Base-by-base conservation (phyloP, 2,113 vertebrate genomes). In the Phycodurus eques region DNA sequence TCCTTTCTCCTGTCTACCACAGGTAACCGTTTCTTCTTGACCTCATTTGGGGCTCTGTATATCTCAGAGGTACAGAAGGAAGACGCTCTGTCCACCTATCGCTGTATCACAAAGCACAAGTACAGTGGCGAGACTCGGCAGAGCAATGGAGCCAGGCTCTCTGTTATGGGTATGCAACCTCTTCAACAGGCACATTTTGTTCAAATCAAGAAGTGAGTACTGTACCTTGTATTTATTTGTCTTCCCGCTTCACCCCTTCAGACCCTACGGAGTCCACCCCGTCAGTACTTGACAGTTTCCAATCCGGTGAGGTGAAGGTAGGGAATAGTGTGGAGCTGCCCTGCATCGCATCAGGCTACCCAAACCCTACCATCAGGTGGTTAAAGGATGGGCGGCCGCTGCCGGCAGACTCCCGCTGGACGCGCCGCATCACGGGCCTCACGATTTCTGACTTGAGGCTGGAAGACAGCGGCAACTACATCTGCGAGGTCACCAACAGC, bases 51-150 rank as follows among this genome's bases (percentile, higher is more conserved):
- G n/a, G 95, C 96, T 81, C 93, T 99, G 90, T 99, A 98, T 92
- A 98, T 99, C 94, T 95, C 96, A 5, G 98, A 98, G 71, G 96
- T 99, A 78, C 97, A 99, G 93, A 99, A 98, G 93, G 98, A 99
- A 92, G 98, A 99, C 22, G 97, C 97, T 77, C 95, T 99, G 81
- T 99, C 97, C 84, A 99, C 97, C 85, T 99, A 99, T 88, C 95
- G 98, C 91, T 99, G 98, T 93, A 96, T 98, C 91, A 99, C 98
- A 91, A 96, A 96, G 92, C 98, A 99, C 95, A 98, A 98, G 81
- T 98, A 99, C 88, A 99, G 96, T 17, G 96, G 98, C 75, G 98
- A 99, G 92, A 99, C 96, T 14, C 93, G 98, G 56, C 97, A 99
- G 92, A 99, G 98, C 93, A 99, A 99, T 11, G 96, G 97, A 53